A percentile compares a stretch with the other conserved stretches of the same genome.
phyloP scores from a whole-genome alignment of 2,113 vertebrate genomes.

The Callorhinus ursinus region DNA sequence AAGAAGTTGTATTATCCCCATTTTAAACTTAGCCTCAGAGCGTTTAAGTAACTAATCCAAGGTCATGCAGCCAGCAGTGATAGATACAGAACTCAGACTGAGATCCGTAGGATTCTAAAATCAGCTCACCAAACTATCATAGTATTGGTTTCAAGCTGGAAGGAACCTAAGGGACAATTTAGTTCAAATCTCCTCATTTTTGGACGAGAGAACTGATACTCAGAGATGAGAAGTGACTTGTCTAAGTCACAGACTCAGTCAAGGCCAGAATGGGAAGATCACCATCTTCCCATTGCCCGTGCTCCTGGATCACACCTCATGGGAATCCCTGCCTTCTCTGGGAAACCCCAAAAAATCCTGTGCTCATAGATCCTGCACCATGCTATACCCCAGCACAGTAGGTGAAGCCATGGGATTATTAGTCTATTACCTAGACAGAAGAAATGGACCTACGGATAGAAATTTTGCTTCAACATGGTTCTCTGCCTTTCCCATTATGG shows the following conservation, averaged over 20 bases:
- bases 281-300: background rate
- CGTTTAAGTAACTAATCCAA: background rate
- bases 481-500: background rate
- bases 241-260: background rate
- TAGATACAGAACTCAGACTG: background rate
- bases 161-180: background rate
- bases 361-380: background rate
- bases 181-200: background rate
- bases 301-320: background rate
- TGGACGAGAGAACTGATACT: background rate
- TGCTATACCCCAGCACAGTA: background rate
- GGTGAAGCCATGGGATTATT: background rate
- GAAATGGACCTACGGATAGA: background rate
- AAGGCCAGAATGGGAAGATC: background rate
- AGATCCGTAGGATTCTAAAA: background rate
- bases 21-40: background rate
- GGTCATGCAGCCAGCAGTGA: background rate
- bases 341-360: background rate
- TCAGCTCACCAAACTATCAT: background rate
- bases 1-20: background rate
- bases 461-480: background rate
- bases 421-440: background rate
- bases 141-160: background rate
- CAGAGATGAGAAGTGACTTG: background rate
- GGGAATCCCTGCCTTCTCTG: background rate